Evolutionary conservation across 2,888 invertebrate genomes (phyloP).

Genomic region (Parascotia fuliginaria): DNA sequence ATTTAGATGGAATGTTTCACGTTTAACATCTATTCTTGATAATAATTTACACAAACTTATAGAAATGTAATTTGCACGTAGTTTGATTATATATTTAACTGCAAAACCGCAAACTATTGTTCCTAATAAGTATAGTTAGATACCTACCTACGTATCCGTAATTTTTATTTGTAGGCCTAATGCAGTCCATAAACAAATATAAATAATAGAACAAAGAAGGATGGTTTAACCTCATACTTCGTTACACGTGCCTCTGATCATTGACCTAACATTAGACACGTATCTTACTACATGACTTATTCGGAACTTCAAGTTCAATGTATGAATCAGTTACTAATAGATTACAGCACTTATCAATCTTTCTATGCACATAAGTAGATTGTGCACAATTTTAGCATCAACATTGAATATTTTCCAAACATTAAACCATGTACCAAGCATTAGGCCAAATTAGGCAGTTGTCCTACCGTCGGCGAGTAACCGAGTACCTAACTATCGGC

Average conservation of each 20-base stretch:
- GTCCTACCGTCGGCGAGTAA: no score
- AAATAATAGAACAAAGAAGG: background rate
- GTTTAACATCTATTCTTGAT: no score
- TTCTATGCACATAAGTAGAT: no score
- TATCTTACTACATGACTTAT: background rate
- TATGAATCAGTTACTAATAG: background rate
- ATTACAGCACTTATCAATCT: background rate
- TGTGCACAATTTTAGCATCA: no score
- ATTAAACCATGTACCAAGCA: no score
- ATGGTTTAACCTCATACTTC: background rate
- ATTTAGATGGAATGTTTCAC: no score
- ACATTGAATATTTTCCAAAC: no score
- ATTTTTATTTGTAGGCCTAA: background rate
- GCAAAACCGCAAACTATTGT: background rate
- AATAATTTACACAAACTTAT: no score
- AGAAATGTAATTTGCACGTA: no score
- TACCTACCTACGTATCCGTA: background rate
- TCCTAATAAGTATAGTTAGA: background rate
- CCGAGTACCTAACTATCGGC: no score
- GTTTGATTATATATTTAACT: background rate
- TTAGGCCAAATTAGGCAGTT: no score
- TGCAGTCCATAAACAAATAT: background rate
- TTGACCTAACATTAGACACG: background rate
- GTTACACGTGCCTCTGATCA: background rate
- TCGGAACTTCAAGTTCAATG: background rate